Percentiles rank a stretch among this genome's conserved stretches.
phyloP scores from a whole-genome alignment of 2,113 vertebrate genomes.

The Rattus rattus region DNA sequence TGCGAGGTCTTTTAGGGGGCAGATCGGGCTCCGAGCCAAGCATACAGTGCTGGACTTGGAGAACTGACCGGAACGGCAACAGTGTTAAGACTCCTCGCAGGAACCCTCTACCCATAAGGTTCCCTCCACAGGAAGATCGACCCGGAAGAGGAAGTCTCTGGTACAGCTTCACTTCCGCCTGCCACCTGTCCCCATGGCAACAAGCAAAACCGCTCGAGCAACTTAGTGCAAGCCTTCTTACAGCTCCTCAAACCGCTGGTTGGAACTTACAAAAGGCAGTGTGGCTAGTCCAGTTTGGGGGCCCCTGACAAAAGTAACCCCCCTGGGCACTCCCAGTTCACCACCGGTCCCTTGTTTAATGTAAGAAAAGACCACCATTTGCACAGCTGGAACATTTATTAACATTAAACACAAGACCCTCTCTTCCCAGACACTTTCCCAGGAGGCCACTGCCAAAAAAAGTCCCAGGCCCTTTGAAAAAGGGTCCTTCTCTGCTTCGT shows the following conservation, averaged over 20 bases:
- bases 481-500: neutral
- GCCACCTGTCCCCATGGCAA: neutral
- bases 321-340: neutral
- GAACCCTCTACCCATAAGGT: neutral
- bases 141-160: conserved; percentile 42
- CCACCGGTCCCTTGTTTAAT: neutral
- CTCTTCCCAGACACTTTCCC: neutral
- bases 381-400: conserved; percentile 75
- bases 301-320: no score
- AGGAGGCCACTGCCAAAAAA: neutral
- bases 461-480: neutral
- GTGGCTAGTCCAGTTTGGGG: no score
- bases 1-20: conserved; percentile 45
- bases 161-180: conserved; percentile 11
- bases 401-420: conserved; percentile 15
- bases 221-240: fast-evolving
- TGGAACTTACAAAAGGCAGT: no score
- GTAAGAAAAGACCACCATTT: conserved; percentile 46
- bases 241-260: fast-evolving
- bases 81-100: fast-evolving
- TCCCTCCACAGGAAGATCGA: fast-evolving
- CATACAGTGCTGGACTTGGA: neutral
- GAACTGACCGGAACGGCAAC: fast-evolving
- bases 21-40: neutral
- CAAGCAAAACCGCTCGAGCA: fast-evolving